A percentile compares a stretch with the other conserved stretches of the same genome.
Conservation (phyloP, 2,888 invertebrate species). For the Tolmerus cingulatus region DNA sequence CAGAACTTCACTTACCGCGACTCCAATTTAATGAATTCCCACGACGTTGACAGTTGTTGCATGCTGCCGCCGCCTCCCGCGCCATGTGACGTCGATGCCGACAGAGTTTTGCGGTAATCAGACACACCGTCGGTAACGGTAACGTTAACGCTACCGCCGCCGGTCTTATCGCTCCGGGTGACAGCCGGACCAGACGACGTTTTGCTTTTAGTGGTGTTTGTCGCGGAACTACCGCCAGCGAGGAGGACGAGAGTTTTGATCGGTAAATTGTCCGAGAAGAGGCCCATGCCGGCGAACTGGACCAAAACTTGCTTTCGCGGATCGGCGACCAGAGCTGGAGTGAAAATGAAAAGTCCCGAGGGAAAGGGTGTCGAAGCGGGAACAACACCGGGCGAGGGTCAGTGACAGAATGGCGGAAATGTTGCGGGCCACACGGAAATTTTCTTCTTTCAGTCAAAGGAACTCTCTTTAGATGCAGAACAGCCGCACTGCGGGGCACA, state of each 20-base stretch:
- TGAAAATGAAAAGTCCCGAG: background rate
- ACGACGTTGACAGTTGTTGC: constrained; percentile 44
- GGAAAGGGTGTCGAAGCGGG: background rate
- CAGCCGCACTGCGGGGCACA: background rate
- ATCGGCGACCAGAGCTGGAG: background rate
- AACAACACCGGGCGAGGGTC: background rate
- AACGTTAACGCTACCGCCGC: background rate
- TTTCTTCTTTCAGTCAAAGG: background rate
- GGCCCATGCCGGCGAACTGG: background rate
- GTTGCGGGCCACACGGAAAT: background rate
- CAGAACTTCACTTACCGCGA: constrained; percentile 38
- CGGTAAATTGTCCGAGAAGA: constrained; percentile 25
- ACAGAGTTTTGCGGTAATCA: constrained; percentile 12
- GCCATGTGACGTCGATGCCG: background rate
- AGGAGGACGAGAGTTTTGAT: constrained; percentile 31
- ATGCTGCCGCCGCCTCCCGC: background rate
- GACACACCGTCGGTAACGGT: background rate
- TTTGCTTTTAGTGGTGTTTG: background rate
- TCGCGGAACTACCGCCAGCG: background rate
- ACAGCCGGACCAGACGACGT: background rate
- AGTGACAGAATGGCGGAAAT: constrained; percentile 20
- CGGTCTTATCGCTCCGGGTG: constrained; percentile 1
- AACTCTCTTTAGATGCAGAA: background rate
- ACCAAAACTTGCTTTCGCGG: background rate
- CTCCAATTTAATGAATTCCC: constrained; percentile 42